Conservation (phyloP, 2,113 vertebrate species). For the Cardinalis cardinalis region DNA sequence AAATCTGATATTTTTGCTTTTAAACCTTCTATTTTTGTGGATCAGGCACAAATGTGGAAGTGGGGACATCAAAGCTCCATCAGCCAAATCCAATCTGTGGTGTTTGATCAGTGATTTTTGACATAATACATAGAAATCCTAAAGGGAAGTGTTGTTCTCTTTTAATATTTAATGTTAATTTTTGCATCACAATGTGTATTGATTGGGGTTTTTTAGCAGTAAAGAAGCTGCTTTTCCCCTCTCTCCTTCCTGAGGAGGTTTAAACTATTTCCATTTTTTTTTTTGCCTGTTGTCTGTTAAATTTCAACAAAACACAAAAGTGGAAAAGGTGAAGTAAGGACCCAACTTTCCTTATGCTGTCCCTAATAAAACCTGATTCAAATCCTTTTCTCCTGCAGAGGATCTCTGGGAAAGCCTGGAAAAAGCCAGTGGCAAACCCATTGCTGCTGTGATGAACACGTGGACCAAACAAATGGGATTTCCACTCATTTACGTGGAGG, state of each 20-base stretch:
- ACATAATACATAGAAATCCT: neutral
- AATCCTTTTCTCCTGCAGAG: constrained; percentile 74
- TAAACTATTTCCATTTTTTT: neutral
- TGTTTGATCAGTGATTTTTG: neutral
- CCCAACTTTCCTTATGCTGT: neutral
- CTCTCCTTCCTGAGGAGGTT: neutral
- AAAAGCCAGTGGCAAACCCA: constrained; percentile 92
- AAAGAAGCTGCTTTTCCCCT: neutral
- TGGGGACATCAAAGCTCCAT: neutral
- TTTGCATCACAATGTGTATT: neutral
- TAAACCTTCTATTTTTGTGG: neutral
- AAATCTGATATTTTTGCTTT: neutral
- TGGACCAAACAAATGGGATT: constrained; percentile 99
- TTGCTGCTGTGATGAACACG: constrained; percentile 93
- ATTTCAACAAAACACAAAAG: neutral
- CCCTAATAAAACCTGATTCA: neutral
- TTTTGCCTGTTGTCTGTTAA: neutral
- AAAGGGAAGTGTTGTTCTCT: neutral
- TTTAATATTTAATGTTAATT: neutral
- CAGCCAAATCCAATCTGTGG: neutral
- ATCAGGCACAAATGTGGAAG: neutral
- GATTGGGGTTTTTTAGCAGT: neutral
- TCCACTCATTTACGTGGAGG: constrained; percentile 91
- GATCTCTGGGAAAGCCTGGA: constrained; percentile 97
- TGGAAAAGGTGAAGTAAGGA: neutral